Evolutionary conservation across 2,113 vertebrate species (phyloP).

Genomic region (Elgaria multicarinata): DNA sequence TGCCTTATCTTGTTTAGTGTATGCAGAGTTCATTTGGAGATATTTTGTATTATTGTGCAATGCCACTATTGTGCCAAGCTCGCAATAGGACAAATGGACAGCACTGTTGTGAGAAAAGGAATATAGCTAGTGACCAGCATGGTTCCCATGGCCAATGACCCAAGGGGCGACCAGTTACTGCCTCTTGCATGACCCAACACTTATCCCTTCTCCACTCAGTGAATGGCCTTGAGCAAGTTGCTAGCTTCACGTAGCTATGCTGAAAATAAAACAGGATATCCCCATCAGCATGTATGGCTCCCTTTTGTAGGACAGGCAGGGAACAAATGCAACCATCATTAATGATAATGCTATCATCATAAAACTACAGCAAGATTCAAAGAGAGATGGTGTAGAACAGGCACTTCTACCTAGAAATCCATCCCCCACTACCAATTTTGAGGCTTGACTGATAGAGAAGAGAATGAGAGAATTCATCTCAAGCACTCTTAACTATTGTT

Average conservation of each 20-base stretch:
- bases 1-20: not conserved
- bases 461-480: too few relatives aligned
- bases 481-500: too few relatives aligned
- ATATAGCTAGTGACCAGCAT: not conserved
- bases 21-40: not conserved
- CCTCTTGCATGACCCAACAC: not conserved
- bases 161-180: not conserved
- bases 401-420: too few relatives aligned
- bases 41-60: not conserved
- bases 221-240: not conserved
- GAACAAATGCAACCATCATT: not conserved
- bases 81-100: not conserved
- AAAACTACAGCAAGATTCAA: not conserved
- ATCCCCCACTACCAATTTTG: too few relatives aligned
- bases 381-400: too few relatives aligned
- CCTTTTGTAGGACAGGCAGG: not conserved
- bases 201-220: not conserved
- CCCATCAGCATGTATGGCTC: not conserved
- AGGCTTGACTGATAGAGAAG: too few relatives aligned
- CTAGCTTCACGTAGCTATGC: not conserved
- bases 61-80: not conserved
- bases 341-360: not conserved
- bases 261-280: not conserved
- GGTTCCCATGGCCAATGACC: not conserved
- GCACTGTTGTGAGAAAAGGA: not conserved